Evolutionary conservation across 2,113 vertebrate species (phyloP), one percentile per base, ranked within the genome.

Genomic region (Pavo muticus): DNA sequence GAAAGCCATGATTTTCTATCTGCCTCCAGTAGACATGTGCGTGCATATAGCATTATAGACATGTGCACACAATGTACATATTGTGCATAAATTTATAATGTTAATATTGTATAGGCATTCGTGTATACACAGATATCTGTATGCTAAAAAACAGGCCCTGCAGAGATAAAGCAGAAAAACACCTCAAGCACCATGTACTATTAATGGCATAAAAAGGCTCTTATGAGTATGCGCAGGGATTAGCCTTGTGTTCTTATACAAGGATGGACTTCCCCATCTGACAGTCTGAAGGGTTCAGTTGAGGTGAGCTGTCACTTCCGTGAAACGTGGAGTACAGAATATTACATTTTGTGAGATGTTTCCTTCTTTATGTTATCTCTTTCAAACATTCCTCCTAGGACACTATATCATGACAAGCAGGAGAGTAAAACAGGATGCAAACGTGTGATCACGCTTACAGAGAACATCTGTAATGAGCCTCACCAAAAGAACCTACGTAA

Each of bases 161-260:
- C 75, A 52, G 25, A 87, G 56, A 71, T 47, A 88, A 71, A 89
- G 72, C 21, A 95, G 54, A 80, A 59, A 30, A 40, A 50, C 39
- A 9, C 45, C 42, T 81, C n/a, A 30, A 91, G 63, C 67, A 83
- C 14, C 45, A 76, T 74, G 48, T 50, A 72, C 81, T 96, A 87
- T 79, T 89, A 91, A 92, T 65, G 59, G 91, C 75, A 94, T 42
- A 42, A 94, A 84, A 87, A 85, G 56, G 83, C 76, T 96, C 88
- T 95, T 87, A 94, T 1, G 48, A 94, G 59, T 71, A 96, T 86
- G 84, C 63, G 63, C 32, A 54, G 71, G 91, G 87, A 96, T 96
- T 89, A 97, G 70, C 65, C 73, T 44, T 61, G 68, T 59, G 70
- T 45, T 78, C 85, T 90, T 91, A 93, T 63, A 80, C 82, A 93